Evolutionary conservation across 1,140 invertebrate species (phyloP).

Genomic region (Drosophila equinoxialis): DNA sequence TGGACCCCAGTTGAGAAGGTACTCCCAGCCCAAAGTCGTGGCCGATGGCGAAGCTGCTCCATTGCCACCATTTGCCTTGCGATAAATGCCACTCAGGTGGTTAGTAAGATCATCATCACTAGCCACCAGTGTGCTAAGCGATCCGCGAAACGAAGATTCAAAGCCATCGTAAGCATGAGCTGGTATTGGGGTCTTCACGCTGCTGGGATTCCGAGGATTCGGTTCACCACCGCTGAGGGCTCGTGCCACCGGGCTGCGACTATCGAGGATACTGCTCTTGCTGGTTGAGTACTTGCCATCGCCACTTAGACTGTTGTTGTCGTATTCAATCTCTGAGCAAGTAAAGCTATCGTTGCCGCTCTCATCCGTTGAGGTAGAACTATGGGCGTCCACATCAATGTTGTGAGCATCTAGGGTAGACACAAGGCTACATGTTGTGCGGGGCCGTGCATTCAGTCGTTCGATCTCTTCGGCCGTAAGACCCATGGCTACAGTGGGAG

Average conservation of each 20-base stretch:
- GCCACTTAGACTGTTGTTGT: conserved; percentile 92
- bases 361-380: conserved; percentile 95
- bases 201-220: conserved; percentile 75
- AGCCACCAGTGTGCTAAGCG: conserved; percentile 94
- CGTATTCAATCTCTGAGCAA: conserved; percentile 98
- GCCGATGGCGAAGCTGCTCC: conserved; percentile 89
- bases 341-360: conserved; percentile 98
- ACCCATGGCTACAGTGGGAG: conserved; percentile 86
- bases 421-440: conserved; percentile 92
- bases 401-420: conserved; percentile 94
- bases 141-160: conserved; percentile 96
- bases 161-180: conserved; percentile 94
- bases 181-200: conserved; percentile 85
- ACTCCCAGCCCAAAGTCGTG: conserved; percentile 93
- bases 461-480: conserved; percentile 96
- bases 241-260: conserved; percentile 86
- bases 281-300: conserved; percentile 91
- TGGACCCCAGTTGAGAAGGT: conserved; percentile 97
- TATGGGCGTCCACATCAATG: conserved; percentile 89
- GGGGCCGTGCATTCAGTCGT: conserved; percentile 92
- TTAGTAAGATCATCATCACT: conserved; percentile 94
- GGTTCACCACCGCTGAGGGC: conserved; percentile 85
- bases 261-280: conserved; percentile 85
- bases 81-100: conserved; percentile 89
- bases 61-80: conserved; percentile 85